Conservation (phyloP, 1,140 invertebrate genomes). For the Ptiloglossa arizonensis region DNA sequence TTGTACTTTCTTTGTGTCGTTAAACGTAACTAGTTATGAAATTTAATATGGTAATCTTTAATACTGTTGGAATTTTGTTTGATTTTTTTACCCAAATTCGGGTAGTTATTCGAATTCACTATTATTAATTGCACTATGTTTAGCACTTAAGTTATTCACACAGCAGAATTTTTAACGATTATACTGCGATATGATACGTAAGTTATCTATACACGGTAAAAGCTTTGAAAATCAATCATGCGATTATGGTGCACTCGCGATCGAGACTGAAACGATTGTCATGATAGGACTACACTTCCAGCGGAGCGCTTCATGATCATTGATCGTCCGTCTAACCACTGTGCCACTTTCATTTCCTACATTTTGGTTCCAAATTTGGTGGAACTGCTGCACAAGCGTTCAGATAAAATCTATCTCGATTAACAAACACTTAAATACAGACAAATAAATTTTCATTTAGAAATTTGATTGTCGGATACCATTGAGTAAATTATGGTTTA, state of each 20-base stretch:
- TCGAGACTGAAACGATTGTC: conserved; percentile 15
- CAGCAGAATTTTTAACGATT: too few relatives aligned
- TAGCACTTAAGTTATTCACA: background rate
- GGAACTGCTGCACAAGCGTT: background rate
- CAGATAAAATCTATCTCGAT: background rate
- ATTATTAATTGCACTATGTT: background rate
- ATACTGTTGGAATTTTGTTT: background rate
- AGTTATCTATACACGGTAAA: conserved; percentile 2
- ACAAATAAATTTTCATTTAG: too few relatives aligned
- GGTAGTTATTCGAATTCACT: background rate
- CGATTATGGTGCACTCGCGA: background rate
- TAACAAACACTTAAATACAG: too few relatives aligned
- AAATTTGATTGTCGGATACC: too few relatives aligned
- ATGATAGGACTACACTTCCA: background rate
- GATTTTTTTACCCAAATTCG: background rate
- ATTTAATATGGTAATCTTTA: too few relatives aligned
- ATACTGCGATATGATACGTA: too few relatives aligned
- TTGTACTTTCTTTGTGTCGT: background rate
- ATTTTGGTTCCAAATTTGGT: background rate
- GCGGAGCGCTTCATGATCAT: background rate
- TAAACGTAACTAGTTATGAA: too few relatives aligned
- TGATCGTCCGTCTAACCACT: conserved; percentile 1
- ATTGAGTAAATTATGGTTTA: too few relatives aligned
- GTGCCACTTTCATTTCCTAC: conserved; percentile 14
- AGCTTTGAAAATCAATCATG: background rate